Conservation (phyloP, 1,140 invertebrate species). For the Diorhabda elongata region DNA sequence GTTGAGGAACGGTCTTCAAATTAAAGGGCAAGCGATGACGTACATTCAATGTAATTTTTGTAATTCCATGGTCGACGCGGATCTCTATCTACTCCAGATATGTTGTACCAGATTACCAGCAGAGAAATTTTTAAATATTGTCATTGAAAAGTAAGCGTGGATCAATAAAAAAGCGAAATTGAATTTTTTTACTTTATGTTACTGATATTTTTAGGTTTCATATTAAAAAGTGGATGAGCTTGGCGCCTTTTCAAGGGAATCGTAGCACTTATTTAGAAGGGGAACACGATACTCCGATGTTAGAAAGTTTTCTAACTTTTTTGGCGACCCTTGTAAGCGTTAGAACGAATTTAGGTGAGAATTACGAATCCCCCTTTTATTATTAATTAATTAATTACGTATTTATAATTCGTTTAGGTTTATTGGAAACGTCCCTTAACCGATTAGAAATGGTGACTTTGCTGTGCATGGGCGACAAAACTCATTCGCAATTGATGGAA, state of each 20-base stretch:
- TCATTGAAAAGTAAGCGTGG: conserved; percentile 76
- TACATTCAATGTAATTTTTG: conserved; percentile 98
- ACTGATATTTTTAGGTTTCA: conserved; percentile 62
- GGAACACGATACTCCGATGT: conserved; percentile 81
- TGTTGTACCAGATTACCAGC: conserved; percentile 84
- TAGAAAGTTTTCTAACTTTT: conserved; percentile 89
- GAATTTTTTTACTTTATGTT: not conserved
- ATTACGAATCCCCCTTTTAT: not conserved
- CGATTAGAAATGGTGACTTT: conserved; percentile 89
- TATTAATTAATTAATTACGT: not conserved
- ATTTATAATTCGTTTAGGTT: conserved; percentile 39
- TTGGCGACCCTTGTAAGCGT: conserved; percentile 84
- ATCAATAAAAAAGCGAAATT: not conserved
- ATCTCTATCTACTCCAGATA: conserved; percentile 89
- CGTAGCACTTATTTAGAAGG: conserved; percentile 62
- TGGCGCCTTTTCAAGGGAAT: conserved; percentile 60
- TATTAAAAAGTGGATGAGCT: conserved; percentile 79
- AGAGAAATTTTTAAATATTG: conserved; percentile 79
- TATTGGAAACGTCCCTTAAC: conserved; percentile 52
- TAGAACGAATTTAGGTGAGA: conserved; percentile 81
- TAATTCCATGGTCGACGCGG: conserved; percentile 96
- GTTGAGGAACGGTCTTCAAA: conserved; percentile 95
- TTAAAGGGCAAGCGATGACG: conserved; percentile 97
- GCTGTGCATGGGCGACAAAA: conserved; percentile 89
- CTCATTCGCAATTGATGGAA: conserved; percentile 91